A percentile compares a stretch with the other conserved stretches of the same genome.
phyloP scores from a whole-genome alignment of 2,888 invertebrate genomes.

The Ophion obscuratus region DNA sequence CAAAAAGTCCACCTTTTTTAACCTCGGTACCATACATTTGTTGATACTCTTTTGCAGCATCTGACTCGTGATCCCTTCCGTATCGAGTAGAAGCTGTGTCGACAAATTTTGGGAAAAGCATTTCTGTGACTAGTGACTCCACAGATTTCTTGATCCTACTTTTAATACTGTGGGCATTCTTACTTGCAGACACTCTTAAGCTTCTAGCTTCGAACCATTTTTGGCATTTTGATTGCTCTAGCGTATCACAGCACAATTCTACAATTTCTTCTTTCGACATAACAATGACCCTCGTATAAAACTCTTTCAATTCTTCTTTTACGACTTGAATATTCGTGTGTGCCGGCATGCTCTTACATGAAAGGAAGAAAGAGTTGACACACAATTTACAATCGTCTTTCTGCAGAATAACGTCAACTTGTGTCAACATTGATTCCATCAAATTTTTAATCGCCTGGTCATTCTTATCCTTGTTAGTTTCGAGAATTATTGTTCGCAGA shows the following conservation, averaged over 20 bases:
- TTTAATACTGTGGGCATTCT: conserved; percentile 67
- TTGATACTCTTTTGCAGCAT: conserved; percentile 17
- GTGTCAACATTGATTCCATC: conserved; percentile 49
- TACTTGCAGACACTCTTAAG: conserved; percentile 68
- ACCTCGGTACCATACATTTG: conserved; percentile 14
- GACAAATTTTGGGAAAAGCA: conserved; percentile 58
- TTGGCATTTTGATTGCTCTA: conserved; percentile 63
- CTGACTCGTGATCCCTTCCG: conserved; percentile 33
- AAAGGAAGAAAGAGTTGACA: conserved; percentile 52
- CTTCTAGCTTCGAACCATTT: conserved; percentile 65
- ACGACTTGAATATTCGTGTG: conserved; percentile 44
- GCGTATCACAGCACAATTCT: conserved; percentile 63
- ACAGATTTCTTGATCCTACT: conserved; percentile 52
- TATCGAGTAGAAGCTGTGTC: conserved; percentile 50
- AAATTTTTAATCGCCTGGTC: conserved; percentile 54
- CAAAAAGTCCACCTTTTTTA: conserved; percentile 41
- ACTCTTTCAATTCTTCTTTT: too few relatives aligned
- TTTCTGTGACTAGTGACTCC: conserved; percentile 54
- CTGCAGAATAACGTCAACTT: conserved; percentile 59
- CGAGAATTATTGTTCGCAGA: conserved; percentile 46
- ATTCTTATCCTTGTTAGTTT: conserved; percentile 34
- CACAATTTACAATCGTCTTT: conserved; percentile 54
- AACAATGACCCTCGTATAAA: conserved; percentile 48
- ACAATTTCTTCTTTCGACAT: conserved; percentile 50
- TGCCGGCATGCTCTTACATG: conserved; percentile 37